Percentiles rank a stretch among this genome's conserved stretches.
Evolutionary conservation across 1,140 invertebrate species (phyloP).

Genomic region (Phymorhynchus buccinoides): DNA sequence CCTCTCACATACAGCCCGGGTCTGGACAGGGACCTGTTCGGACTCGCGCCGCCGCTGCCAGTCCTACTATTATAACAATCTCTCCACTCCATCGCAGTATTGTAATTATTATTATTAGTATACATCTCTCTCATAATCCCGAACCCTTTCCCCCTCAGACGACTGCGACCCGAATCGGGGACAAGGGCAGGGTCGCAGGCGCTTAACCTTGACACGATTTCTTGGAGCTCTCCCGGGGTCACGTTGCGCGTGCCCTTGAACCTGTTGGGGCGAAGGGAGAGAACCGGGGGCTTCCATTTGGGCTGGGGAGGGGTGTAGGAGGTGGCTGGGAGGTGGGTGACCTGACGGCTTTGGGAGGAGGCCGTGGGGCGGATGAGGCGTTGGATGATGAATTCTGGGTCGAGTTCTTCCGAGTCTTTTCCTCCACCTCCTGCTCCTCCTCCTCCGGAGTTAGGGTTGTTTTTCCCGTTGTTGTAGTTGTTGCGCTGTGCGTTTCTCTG

Average conservation of each 20-base stretch:
- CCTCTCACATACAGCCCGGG: background rate
- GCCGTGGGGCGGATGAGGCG: slow-evolving; percentile 24
- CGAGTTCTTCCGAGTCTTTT: background rate
- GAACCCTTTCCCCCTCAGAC: background rate
- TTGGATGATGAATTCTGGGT: background rate
- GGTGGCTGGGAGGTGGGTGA: background rate
- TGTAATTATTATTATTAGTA: too few relatives aligned
- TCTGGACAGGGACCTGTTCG: background rate
- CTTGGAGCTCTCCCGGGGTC: background rate
- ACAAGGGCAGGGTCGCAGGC: slow-evolving; percentile 12
- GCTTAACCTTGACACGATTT: slow-evolving; percentile 9
- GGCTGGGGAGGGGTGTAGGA: background rate
- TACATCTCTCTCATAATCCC: too few relatives aligned
- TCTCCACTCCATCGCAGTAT: too few relatives aligned
- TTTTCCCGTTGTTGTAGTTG: background rate
- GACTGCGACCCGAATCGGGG: slow-evolving; percentile 9
- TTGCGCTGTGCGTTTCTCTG: background rate
- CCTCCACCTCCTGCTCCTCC: too few relatives aligned
- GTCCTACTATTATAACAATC: too few relatives aligned
- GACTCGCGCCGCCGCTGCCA: too few relatives aligned
- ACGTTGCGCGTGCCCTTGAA: slow-evolving; percentile 25
- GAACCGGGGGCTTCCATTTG: background rate
- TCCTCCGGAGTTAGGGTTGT: too few relatives aligned
- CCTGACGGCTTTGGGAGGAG: slow-evolving; percentile 28
- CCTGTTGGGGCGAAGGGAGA: background rate